Conservation (phyloP, 2,113 vertebrate genomes). For the Sinocyclocheilus anophthalmus region DNA sequence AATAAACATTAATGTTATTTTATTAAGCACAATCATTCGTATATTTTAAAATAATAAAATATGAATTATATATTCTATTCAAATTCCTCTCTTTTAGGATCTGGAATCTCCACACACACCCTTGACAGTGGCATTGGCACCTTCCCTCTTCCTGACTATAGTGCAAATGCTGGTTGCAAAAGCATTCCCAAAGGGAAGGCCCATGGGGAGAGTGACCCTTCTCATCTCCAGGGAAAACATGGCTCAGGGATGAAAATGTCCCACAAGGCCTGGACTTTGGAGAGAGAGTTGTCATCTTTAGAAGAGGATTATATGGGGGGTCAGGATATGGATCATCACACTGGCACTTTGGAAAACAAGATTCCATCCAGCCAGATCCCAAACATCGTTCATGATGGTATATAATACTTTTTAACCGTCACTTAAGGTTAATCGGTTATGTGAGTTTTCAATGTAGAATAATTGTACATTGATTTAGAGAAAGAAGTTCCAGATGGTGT, state of each 20-base stretch:
- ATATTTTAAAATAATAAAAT: background rate
- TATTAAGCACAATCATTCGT: too few relatives aligned
- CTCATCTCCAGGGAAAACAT: constrained; percentile 68
- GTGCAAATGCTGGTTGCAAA: constrained; percentile 80
- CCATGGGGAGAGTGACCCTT: constrained; percentile 77
- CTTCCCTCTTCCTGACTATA: constrained; percentile 91
- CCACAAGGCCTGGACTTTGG: constrained; percentile 89
- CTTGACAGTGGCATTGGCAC: constrained; percentile 97
- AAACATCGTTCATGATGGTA: constrained; percentile 49
- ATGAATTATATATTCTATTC: background rate
- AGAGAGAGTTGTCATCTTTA: constrained; percentile 83
- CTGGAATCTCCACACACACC: constrained; percentile 89
- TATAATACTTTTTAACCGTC: background rate
- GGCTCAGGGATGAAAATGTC: constrained; percentile 76
- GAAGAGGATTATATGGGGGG: constrained; percentile 62
- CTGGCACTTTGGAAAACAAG: constrained; percentile 45
- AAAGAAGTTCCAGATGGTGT: background rate
- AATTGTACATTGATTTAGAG: too few relatives aligned
- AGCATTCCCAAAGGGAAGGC: constrained; percentile 81
- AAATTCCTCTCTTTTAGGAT: constrained; percentile 72
- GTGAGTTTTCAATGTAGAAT: background rate
- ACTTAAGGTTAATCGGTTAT: background rate
- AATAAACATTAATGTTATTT: too few relatives aligned
- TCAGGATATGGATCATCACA: constrained; percentile 36
- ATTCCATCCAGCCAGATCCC: constrained; percentile 39